A percentile compares a stretch with the other conserved stretches of the same genome.
These are phyloP conservation scores for Hippocampus zosterae DNA, from an alignment of 2,113 vertebrate genomes.

Conservation along the genomic window DNA sequence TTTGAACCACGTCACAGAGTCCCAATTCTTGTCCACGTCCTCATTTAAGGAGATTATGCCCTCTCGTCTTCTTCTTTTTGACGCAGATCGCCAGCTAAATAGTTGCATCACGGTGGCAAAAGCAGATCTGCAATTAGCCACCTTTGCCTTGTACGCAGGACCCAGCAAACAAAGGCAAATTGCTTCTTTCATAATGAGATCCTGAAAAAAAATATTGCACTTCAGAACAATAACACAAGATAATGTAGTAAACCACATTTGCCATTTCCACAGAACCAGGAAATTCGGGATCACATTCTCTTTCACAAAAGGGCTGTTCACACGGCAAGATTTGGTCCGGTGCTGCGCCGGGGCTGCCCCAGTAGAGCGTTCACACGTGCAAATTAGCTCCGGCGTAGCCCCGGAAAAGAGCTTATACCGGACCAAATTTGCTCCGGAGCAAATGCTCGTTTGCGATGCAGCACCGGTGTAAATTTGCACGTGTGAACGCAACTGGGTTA, in stretches of 20 bases:
- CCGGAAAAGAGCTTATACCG: too few species aligned
- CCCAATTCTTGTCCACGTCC: conserved; percentile 37
- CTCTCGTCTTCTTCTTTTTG: conserved; percentile 26
- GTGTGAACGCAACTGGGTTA: too few species aligned
- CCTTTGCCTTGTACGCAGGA: neutral
- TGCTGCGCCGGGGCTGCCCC: too few species aligned
- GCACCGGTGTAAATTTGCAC: too few species aligned
- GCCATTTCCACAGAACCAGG: neutral
- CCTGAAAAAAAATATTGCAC: neutral
- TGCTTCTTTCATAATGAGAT: neutral
- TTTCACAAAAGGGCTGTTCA: too few species aligned
- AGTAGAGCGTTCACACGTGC: too few species aligned
- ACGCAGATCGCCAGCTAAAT: neutral
- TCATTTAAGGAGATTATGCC: neutral
- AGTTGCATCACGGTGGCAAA: neutral
- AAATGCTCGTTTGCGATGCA: too few species aligned
- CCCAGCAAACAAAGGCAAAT: too few species aligned
- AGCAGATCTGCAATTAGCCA: neutral
- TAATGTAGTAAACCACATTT: neutral
- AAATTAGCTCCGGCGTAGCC: too few species aligned
- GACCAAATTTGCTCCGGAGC: too few species aligned
- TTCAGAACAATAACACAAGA: neutral
- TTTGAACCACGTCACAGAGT: conserved; percentile 72
- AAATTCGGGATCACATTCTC: neutral
- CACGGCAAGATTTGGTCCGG: too few species aligned